phyloP scores from a whole-genome alignment of 2,888 invertebrate species.

The Drosophila barbarae region DNA sequence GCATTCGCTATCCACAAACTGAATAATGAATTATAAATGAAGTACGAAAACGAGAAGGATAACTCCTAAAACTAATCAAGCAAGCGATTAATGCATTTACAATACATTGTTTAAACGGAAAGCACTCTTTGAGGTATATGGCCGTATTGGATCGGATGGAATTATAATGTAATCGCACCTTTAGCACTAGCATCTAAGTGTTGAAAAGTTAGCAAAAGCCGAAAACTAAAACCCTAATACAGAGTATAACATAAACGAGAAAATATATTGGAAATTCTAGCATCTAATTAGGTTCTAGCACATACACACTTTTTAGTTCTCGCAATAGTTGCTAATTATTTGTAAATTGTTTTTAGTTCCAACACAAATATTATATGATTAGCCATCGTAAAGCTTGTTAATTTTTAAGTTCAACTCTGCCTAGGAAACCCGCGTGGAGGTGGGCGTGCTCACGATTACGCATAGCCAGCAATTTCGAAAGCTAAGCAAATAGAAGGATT shows the following conservation, averaged over 20 bases:
- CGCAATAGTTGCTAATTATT: slow-evolving; percentile 70
- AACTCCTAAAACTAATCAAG: slow-evolving; percentile 28
- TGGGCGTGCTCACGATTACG: slow-evolving; percentile 48
- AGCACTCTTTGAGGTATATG: slow-evolving; percentile 30
- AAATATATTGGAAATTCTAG: slow-evolving; percentile 61
- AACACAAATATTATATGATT: slow-evolving; percentile 32
- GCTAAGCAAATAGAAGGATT: slow-evolving; percentile 18
- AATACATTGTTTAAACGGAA: slow-evolving; percentile 55
- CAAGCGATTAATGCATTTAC: slow-evolving; percentile 58
- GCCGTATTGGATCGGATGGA: slow-evolving; percentile 26
- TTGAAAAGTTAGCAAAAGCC: slow-evolving; percentile 64
- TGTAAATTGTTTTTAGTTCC: slow-evolving; percentile 63
- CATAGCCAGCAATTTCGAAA: slow-evolving; percentile 5
- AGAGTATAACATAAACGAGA: slow-evolving; percentile 31
- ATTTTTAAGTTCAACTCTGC: slow-evolving; percentile 45
- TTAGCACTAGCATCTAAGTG: slow-evolving; percentile 70
- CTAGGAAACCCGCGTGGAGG: slow-evolving; percentile 32
- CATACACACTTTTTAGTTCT: slow-evolving; percentile 62
- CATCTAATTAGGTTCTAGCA: slow-evolving; percentile 63
- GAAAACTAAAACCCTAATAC: slow-evolving; percentile 23
- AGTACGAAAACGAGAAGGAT: not conserved
- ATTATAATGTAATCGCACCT: slow-evolving; percentile 53
- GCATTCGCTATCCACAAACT: slow-evolving; percentile 15
- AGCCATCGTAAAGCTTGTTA: slow-evolving; percentile 56
- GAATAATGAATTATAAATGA: slow-evolving; percentile 12